phyloP scores from a whole-genome alignment of 2,113 vertebrate genomes.

The Progne subis region DNA sequence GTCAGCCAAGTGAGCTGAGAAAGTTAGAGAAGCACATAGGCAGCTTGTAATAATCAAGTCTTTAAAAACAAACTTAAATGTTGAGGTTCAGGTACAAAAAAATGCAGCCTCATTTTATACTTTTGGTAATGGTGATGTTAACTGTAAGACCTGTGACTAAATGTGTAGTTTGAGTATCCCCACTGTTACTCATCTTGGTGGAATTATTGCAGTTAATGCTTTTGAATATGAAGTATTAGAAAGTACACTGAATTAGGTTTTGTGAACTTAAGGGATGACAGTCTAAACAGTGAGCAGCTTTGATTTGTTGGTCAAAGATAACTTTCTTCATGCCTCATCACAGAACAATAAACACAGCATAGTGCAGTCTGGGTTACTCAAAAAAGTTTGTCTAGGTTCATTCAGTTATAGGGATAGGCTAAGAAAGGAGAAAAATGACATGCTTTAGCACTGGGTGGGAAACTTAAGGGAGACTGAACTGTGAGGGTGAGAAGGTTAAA shows the following conservation, averaged over 20 bases:
- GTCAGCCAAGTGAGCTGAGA: neutral
- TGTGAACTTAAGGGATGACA: neutral
- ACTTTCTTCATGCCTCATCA: neutral
- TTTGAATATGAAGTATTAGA: neutral
- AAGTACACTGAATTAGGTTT: neutral
- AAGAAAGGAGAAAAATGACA: neutral
- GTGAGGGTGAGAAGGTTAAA: neutral
- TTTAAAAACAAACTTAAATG: neutral
- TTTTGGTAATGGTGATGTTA: neutral
- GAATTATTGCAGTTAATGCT: neutral
- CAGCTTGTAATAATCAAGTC: neutral
- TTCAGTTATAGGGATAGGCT: neutral
- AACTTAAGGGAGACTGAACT: neutral
- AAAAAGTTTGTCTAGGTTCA: neutral
- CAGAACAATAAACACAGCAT: neutral
- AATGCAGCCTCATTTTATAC: neutral
- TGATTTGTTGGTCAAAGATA: neutral
- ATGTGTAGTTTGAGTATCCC: neutral
- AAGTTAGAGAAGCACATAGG: neutral
- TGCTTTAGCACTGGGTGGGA: neutral
- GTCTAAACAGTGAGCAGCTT: neutral
- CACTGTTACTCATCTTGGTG: neutral
- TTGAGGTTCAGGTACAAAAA: neutral
- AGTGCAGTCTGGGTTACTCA: neutral
- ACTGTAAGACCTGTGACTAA: neutral